Base-by-base conservation (phyloP, 1,140 invertebrate genomes). In the Cyclina sinensis region DNA sequence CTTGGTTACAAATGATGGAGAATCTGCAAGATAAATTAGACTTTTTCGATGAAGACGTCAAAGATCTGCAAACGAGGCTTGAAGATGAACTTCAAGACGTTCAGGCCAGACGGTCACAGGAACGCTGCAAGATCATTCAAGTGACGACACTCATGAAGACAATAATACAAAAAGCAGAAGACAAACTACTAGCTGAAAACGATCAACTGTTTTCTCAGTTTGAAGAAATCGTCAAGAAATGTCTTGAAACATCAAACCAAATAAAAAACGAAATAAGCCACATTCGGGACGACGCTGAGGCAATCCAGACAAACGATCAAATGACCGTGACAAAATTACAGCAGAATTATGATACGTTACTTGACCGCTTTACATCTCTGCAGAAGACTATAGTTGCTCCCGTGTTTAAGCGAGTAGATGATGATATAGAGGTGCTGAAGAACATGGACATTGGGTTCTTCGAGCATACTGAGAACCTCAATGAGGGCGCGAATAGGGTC, bases 31-130 rank as follows among this genome's bases (percentile, higher is more conserved):
- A 70, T 1, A 70, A 70, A 14, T 70, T 70, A 27, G 65, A 70
- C 21, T 70, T 70, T n/a, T 37, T 70, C 21, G 9, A 11, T 18
- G 65, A 70, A 37, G 65, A 70, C 65, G 65, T 70, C 35, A 70
- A 27, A 2, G 65, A 70, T 27, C 27, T 70, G 12, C 35, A 39
- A 18, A n/a, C 14, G 1, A 27, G 1, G 18, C 32, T 39, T 70
- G 2, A 70, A 37, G 11, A 37, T 21, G 7, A 70, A 70, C 65
- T 70, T 70, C 5, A 35, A 9, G 65, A 35, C 16, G 7, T 37
- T 14, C 1, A 16, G 1, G 14, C 2, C 14, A 16, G 18, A 70
- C 65, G 65, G 18, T 24, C 11, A 18, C 65, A 70, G 32, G 65
- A 39, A n/a, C 32, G 65, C 12, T 5, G 14, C 14, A 39, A 70